These are phyloP conservation scores for Aelia acuminata DNA, from an alignment of 2,888 invertebrate genomes.

Conservation along the genomic window DNA sequence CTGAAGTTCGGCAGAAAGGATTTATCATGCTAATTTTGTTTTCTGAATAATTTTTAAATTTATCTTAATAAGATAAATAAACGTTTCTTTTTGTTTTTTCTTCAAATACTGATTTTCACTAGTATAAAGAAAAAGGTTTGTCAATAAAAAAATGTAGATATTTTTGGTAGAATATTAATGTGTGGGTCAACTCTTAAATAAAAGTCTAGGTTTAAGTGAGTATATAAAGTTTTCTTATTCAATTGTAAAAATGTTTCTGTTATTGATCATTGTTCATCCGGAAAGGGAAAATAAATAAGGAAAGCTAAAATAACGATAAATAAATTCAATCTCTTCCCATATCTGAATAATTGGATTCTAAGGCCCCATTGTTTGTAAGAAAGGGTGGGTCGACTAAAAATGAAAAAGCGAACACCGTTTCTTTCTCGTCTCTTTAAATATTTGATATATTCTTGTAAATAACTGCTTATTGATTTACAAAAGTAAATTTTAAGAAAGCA, in stretches of 20 bases:
- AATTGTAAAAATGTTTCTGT: too few species aligned
- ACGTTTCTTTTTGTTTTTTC: too few species aligned
- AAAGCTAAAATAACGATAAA: not conserved
- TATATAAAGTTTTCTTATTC: too few species aligned
- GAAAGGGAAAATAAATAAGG: too few species aligned
- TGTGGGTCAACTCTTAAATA: too few species aligned
- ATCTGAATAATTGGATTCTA: not conserved
- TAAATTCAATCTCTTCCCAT: not conserved
- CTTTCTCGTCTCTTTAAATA: not conserved
- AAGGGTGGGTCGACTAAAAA: not conserved
- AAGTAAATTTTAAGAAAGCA: not conserved
- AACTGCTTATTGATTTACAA: not conserved
- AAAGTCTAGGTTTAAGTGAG: too few species aligned
- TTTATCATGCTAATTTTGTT: not conserved
- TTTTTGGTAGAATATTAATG: too few species aligned
- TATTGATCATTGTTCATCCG: too few species aligned
- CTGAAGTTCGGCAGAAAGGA: not conserved
- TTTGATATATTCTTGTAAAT: not conserved
- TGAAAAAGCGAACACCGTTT: not conserved
- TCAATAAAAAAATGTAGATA: too few species aligned
- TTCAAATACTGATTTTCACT: too few species aligned
- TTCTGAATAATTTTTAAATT: not conserved
- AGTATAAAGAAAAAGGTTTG: too few species aligned
- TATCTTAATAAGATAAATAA: too few species aligned
- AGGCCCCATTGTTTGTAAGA: not conserved